Percentiles rank a stretch among this genome's conserved stretches.
Conservation (phyloP, 2,113 vertebrate species). For the Gymnocephalus cernua region DNA sequence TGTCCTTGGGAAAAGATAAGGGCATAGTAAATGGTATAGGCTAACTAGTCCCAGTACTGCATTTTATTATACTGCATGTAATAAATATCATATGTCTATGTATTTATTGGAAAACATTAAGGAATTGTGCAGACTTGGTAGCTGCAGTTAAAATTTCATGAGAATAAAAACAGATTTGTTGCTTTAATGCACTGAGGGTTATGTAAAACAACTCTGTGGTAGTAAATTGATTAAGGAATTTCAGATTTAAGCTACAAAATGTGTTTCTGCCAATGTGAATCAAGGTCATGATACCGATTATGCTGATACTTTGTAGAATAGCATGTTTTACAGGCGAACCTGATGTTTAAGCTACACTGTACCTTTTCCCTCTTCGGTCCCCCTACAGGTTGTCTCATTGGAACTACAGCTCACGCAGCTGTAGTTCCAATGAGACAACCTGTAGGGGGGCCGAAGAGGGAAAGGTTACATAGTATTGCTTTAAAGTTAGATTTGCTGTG, state of each 20-base stretch:
- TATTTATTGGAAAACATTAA: not conserved
- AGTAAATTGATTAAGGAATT: conserved; percentile 19
- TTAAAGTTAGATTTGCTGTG: not conserved
- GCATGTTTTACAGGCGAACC: not conserved
- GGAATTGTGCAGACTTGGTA: not conserved
- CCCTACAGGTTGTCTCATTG: no score
- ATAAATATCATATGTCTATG: not conserved
- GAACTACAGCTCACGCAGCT: no score
- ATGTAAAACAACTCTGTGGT: conserved; percentile 11
- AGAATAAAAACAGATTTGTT: not conserved
- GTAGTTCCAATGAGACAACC: no score
- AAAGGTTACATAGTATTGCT: no score
- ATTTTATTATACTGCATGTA: not conserved
- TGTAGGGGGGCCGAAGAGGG: no score
- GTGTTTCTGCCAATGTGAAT: not conserved
- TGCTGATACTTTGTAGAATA: not conserved
- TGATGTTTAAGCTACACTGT: no score
- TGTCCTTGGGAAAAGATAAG: not conserved
- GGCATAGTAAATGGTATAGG: not conserved
- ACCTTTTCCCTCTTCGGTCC: not conserved
- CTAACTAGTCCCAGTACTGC: no score
- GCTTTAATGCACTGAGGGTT: not conserved
- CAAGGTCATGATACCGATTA: not conserved
- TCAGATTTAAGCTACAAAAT: not conserved
- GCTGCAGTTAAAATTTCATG: conserved; percentile 31